These are phyloP conservation scores for Cladorhizidae sp. DNA, from an alignment of 37 sponge, comb jelly and placozoan genomes.

Conservation along the genomic window DNA sequence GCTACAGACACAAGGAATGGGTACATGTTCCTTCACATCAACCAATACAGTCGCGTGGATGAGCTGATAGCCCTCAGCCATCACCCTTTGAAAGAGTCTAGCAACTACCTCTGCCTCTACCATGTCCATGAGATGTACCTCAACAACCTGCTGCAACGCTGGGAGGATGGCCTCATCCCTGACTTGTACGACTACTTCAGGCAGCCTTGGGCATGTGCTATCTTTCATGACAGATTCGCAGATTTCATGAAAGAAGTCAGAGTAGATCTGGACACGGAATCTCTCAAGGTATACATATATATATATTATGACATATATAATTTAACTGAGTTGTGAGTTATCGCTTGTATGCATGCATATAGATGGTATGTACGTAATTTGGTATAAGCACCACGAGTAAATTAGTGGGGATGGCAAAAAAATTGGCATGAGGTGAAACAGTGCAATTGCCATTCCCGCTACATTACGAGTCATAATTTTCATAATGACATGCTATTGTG, in stretches of 20 bases:
- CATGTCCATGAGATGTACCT: conserved; percentile 93
- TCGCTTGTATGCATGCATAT: too few species aligned
- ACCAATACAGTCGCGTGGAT: conserved; percentile 68
- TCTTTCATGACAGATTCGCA: conserved; percentile 91
- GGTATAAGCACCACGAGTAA: too few species aligned
- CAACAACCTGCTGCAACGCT: conserved; percentile 79
- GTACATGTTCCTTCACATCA: conserved; percentile 75
- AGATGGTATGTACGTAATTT: too few species aligned
- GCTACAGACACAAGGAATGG: conserved; percentile 65
- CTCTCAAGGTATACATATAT: background rate
- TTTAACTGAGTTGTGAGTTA: too few species aligned
- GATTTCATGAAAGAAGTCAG: conserved; percentile 85
- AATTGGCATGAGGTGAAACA: too few species aligned
- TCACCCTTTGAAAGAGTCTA: background rate
- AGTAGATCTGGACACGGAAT: conserved; percentile 48
- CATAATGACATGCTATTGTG: too few species aligned
- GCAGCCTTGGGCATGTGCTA: conserved; percentile 87
- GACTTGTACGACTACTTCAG: conserved; percentile 80
- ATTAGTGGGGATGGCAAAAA: too few species aligned
- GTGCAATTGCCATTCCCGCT: too few species aligned
- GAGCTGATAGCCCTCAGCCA: conserved; percentile 72
- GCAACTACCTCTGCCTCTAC: conserved; percentile 83
- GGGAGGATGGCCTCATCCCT: conserved; percentile 52
- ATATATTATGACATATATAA: too few species aligned
- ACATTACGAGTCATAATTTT: too few species aligned